Evolutionary conservation across 1,140 invertebrate species (phyloP).

Genomic region (Drosophila rhopaloa): DNA sequence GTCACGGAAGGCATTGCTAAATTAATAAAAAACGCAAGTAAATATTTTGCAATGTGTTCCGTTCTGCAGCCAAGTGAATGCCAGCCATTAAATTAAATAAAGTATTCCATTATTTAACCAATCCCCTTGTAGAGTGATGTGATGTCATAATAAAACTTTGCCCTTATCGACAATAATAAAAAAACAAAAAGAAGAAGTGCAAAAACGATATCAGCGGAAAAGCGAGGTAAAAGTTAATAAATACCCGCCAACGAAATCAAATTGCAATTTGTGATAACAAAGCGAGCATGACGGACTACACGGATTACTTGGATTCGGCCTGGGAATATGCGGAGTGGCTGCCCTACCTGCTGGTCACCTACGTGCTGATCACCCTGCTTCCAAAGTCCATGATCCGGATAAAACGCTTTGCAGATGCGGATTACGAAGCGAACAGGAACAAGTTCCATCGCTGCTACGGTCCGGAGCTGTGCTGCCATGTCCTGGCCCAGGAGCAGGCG

Average conservation of each 20-base stretch:
- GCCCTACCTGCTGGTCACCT: constrained; percentile 65
- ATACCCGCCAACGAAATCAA: constrained; percentile 41
- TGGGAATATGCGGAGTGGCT: constrained; percentile 60
- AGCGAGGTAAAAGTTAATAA: constrained; percentile 47
- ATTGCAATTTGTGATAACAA: constrained; percentile 47
- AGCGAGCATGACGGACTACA: constrained; percentile 46
- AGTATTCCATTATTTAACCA: constrained; percentile 33
- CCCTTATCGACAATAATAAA: constrained; percentile 49
- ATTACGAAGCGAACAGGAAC: constrained; percentile 73
- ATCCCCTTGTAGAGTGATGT: constrained; percentile 50
- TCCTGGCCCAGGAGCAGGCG: constrained; percentile 39
- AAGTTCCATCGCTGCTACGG: constrained; percentile 79
- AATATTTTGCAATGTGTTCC: constrained; percentile 17
- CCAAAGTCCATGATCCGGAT: constrained; percentile 72
- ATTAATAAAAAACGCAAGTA: constrained; percentile 23
- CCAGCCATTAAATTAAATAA: constrained; percentile 13
- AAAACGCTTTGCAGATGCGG: constrained; percentile 70
- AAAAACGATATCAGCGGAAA: constrained; percentile 30
- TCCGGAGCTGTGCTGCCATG: constrained; percentile 74
- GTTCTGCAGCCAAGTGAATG: not conserved
- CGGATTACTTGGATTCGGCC: constrained; percentile 56
- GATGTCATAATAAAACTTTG: constrained; percentile 59
- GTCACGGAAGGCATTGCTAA: constrained; percentile 12
- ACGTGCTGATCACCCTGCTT: constrained; percentile 70
- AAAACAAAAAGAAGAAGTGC: constrained; percentile 11